Percentiles rank a stretch among this genome's conserved stretches.
These are phyloP conservation scores for Thymelicus acteon DNA, from an alignment of 2,888 invertebrate species.

Conservation along the genomic window DNA sequence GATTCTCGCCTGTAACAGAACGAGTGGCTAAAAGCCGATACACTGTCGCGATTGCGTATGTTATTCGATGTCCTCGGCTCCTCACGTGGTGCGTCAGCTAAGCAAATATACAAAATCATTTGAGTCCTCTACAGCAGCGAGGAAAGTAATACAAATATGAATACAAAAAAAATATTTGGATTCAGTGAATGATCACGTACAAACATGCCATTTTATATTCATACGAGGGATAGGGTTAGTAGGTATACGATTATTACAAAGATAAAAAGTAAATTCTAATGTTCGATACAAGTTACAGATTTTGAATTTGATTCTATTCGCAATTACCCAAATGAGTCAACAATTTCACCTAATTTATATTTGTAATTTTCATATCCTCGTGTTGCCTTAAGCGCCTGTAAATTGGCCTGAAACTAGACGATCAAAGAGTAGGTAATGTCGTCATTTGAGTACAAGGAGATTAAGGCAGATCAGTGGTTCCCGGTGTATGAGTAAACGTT, in stretches of 20 bases:
- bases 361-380: conserved; percentile 56
- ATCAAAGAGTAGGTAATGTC: conserved; percentile 24
- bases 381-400: background rate
- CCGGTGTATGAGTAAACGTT: conserved; percentile 23
- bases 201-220: conserved; percentile 1
- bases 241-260: background rate
- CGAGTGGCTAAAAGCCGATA: conserved; percentile 64
- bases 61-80: conserved; percentile 77
- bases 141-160: conserved; percentile 27
- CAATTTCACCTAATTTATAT: no score
- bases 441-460: conserved; percentile 34
- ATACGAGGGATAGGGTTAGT: background rate
- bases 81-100: conserved; percentile 72
- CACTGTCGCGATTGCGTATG: conserved; percentile 79
- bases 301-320: background rate
- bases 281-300: background rate
- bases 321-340: no score
- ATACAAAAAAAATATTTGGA: conserved; percentile 5
- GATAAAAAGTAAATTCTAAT: no score
- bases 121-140: conserved; percentile 45
- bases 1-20: conserved; percentile 1
- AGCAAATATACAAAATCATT: conserved; percentile 67
- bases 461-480: conserved; percentile 32
- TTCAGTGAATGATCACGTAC: conserved; percentile 6
- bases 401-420: conserved; percentile 15